phyloP scores from a whole-genome alignment of 2,888 invertebrate species.

The Eupithecia tripunctaria region DNA sequence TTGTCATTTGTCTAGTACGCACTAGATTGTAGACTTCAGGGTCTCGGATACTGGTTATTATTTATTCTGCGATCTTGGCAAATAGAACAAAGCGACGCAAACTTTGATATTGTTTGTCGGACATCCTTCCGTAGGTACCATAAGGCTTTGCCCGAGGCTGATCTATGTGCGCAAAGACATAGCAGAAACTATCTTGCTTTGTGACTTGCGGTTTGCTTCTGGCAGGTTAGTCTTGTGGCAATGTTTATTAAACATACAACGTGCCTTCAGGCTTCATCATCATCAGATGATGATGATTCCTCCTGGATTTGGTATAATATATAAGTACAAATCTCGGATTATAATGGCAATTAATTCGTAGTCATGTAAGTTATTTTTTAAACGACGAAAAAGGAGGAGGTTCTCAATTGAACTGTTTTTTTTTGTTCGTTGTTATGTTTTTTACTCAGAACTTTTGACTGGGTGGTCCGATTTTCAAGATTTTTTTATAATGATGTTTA shows the following conservation, averaged over 20 bases:
- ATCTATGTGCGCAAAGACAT: background rate
- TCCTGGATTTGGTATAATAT: no score
- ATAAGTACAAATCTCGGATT: no score
- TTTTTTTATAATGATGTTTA: no score
- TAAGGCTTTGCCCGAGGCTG: conserved; percentile 26
- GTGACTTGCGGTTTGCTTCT: background rate
- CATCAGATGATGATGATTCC: no score
- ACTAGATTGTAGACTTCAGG: conserved; percentile 1
- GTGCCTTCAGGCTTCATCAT: no score
- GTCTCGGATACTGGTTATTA: conserved; percentile 9
- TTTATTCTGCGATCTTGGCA: conserved; percentile 60
- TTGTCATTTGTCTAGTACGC: conserved; percentile 15
- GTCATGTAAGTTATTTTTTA: no score
- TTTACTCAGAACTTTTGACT: no score
- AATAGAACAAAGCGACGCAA: conserved; percentile 77
- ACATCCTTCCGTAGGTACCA: conserved; percentile 59
- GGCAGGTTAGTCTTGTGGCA: background rate
- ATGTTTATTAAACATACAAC: background rate
- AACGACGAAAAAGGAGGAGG: no score
- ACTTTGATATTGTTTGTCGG: conserved; percentile 77
- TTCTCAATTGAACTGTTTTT: no score
- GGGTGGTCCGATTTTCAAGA: no score
- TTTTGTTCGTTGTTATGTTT: no score
- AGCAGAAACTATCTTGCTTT: conserved; percentile 6
- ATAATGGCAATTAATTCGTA: no score